Evolutionary conservation across 1,140 invertebrate genomes (phyloP).

Genomic region (Meloidogyne hapla): DNA sequence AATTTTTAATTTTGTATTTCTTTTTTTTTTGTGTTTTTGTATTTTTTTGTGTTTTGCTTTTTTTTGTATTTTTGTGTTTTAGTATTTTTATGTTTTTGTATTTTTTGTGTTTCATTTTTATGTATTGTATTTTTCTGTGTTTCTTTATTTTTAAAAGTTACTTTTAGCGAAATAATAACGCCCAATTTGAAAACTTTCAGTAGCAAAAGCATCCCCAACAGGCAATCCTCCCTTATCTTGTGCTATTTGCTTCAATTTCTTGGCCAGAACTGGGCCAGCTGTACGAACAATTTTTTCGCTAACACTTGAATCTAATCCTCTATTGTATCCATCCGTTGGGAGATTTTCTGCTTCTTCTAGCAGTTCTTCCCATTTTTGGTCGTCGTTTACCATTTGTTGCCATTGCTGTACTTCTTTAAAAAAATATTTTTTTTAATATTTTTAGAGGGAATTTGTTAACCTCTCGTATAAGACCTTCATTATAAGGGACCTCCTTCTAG

Average conservation of each 20-base stretch:
- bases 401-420: conserved; percentile 20
- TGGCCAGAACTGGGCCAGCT: neutral
- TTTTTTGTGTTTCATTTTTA: no score
- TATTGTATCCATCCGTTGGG: neutral
- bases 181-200: conserved; percentile 17
- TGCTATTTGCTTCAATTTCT: conserved; percentile 15
- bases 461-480: no score
- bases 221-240: neutral
- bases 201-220: conserved; percentile 15
- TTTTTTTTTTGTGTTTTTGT: conserved; percentile 1
- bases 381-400: neutral
- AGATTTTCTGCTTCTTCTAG: neutral
- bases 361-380: conserved; percentile 14
- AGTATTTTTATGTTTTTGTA: neutral
- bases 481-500: no score
- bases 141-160: neutral
- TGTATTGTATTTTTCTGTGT: no score
- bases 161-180: conserved; percentile 23
- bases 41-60: no score
- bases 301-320: neutral
- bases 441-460: no score
- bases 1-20: no score
- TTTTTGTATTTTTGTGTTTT: neutral
- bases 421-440: neutral
- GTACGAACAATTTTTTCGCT: neutral